Conservation (phyloP, 2,797 vertebrate genomes). For the Chrysolophus pictus region DNA sequence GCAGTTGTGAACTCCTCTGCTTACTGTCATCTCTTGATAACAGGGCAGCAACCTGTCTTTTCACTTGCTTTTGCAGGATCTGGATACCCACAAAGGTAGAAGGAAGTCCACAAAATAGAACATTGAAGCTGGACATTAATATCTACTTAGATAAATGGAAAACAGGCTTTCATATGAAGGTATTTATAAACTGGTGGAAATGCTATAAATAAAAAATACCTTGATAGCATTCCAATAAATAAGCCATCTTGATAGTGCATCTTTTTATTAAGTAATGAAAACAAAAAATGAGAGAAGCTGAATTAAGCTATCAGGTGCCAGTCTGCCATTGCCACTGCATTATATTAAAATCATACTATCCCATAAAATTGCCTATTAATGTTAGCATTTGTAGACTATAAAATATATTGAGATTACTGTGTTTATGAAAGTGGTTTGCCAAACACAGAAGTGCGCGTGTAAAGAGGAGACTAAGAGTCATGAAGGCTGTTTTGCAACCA, state of each 20-base stretch:
- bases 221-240: not conserved
- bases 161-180: not conserved
- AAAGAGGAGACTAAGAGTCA: not conserved
- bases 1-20: not conserved
- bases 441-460: not conserved
- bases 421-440: not conserved
- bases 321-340: not conserved
- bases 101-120: not conserved
- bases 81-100: not conserved
- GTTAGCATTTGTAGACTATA: not conserved
- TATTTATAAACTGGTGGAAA: not conserved
- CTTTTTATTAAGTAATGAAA: constrained; percentile 12
- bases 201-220: not conserved
- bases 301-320: not conserved
- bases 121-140: not conserved
- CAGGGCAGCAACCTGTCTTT: not conserved
- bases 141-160: not conserved
- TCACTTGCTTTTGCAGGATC: not conserved
- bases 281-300: not conserved
- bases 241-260: not conserved
- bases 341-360: not conserved
- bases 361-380: not conserved
- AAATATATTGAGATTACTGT: not conserved
- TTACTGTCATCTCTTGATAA: not conserved
- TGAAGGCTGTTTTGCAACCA: not conserved